Evolutionary conservation across 2,113 vertebrate species (phyloP), one percentile per base, ranked within the genome.

Genomic region (Platycercus adscitus): DNA sequence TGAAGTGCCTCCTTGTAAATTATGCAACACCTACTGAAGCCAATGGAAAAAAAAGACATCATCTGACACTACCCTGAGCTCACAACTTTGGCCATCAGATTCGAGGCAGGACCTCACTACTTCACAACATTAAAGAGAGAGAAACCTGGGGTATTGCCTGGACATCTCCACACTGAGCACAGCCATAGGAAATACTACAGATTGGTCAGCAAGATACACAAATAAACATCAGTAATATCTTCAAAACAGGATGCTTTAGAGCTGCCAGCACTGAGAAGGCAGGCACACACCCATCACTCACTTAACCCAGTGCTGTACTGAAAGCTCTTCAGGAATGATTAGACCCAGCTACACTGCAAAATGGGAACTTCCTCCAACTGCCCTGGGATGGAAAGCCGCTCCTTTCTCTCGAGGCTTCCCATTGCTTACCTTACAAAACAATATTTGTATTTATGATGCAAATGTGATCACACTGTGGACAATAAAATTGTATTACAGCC

Each of bases 1-100:
- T 86, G 37, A 94, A 78, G 73, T 58, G 52, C 25, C 61, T 89
- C 66, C 69, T 91, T 95, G 64, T 96, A 91, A 93, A 96, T 96
- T 89, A 96, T 91, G 94, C 83, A 97, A 41, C 86, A 93, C 52
- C 56, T 89, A 18, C 64, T 49, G 43, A 92, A 95, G 80, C 47
- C 86, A 86, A 4, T 89, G 95, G 90, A 94, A 93, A 96, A 72
- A 72, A 80, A 89, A 91, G 73, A 52, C 88, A 92, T 89, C 50
- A 91, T 79, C 81, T 60, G 88, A 95, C 77, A 72, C 81, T 23
- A 47, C 24, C 71, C 58, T 1, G 0, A 43, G 50, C 71, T 55
- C 10, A 3, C 17, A 78, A 61, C 58, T 76, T 61, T 4, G 6
- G 15, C 50, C 37, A 56, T 29, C 43, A 64, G 37, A 68, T 43